These are phyloP conservation scores for Bombus terrestris DNA, from an alignment of 1,140 invertebrate species.

Conservation along the genomic window DNA sequence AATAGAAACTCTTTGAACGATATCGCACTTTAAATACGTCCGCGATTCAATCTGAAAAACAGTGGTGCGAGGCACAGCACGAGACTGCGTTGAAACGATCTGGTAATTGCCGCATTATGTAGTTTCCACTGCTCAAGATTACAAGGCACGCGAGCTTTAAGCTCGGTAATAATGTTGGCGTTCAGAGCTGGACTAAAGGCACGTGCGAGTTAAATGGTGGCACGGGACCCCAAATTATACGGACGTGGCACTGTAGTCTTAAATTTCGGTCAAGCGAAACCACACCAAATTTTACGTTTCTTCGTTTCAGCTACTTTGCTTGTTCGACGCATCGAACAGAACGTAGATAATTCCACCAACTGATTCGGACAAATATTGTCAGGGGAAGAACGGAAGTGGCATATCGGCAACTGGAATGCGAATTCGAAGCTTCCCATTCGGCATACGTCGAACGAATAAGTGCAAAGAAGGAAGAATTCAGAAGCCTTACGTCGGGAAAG, in stretches of 20 bases:
- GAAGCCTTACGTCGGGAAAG: background rate
- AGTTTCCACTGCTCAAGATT: constrained; percentile 64
- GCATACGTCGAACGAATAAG: no score
- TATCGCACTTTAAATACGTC: background rate
- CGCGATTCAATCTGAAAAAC: constrained; percentile 49
- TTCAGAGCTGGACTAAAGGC: constrained; percentile 51
- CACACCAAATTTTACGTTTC: constrained; percentile 50
- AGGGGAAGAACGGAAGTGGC: background rate
- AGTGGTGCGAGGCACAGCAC: no score
- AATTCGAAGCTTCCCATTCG: no score
- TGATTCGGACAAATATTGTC: background rate
- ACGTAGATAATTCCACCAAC: background rate
- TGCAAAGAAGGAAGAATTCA: background rate
- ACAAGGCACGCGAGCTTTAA: constrained; percentile 69
- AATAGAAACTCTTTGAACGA: background rate
- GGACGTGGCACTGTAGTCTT: constrained; percentile 50
- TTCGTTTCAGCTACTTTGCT: constrained; percentile 1
- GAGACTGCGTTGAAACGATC: constrained; percentile 51
- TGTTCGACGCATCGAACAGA: background rate
- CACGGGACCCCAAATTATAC: constrained; percentile 63
- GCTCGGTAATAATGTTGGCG: constrained; percentile 63
- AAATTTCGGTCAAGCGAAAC: constrained; percentile 51
- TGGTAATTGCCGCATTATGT: constrained; percentile 66
- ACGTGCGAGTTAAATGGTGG: constrained; percentile 59
- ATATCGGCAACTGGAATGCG: background rate